Percentiles rank a stretch among this genome's conserved stretches.
These are phyloP conservation scores for Morpho achilles DNA, from an alignment of 2,888 invertebrate species.

Conservation along the genomic window DNA sequence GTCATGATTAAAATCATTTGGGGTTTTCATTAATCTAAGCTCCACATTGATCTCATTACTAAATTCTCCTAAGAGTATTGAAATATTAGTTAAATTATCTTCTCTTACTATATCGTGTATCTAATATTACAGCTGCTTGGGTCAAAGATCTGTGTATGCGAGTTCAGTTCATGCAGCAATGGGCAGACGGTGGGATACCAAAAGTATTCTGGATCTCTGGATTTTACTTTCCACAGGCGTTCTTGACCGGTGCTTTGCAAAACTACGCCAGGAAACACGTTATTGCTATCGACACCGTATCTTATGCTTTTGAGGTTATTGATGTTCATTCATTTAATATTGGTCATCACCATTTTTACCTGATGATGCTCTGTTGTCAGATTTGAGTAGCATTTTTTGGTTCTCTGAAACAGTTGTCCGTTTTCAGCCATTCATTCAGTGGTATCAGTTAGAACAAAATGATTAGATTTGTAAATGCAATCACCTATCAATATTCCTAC, in stretches of 20 bases:
- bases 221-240: constrained; percentile 92
- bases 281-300: constrained; percentile 86
- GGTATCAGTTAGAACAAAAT: too few relatives aligned
- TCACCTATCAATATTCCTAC: too few relatives aligned
- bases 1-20: too few relatives aligned
- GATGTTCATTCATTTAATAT: background rate
- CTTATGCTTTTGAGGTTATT: constrained; percentile 78
- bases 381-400: too few relatives aligned
- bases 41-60: too few relatives aligned
- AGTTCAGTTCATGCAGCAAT: constrained; percentile 81
- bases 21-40: too few relatives aligned
- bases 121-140: constrained; percentile 78
- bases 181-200: constrained; percentile 85
- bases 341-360: background rate
- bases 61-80: too few relatives aligned
- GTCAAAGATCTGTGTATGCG: constrained; percentile 81
- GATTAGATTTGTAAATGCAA: too few relatives aligned
- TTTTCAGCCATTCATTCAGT: too few relatives aligned
- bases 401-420: too few relatives aligned
- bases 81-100: background rate
- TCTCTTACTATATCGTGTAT: too few relatives aligned
- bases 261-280: constrained; percentile 88
- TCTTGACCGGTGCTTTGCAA: constrained; percentile 89
- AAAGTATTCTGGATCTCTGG: constrained; percentile 90
- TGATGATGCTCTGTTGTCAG: too few relatives aligned